These are phyloP conservation scores for Myotis lucifugus DNA, from an alignment of 2,113 vertebrate genomes.

Conservation along the genomic window DNA sequence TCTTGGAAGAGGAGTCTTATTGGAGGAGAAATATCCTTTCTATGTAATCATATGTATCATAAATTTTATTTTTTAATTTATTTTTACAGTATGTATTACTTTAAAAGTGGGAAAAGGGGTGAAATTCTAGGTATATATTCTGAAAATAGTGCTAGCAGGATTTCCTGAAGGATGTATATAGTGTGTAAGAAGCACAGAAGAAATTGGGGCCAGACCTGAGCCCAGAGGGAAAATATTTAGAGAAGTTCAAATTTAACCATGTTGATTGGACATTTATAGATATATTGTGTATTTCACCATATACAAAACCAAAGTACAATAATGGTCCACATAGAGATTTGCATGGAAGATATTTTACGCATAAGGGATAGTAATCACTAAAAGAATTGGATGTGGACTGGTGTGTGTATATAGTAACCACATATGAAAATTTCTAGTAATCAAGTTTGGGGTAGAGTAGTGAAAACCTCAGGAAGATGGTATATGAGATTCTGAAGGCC, in stretches of 20 bases:
- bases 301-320: neutral
- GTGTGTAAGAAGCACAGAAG: neutral
- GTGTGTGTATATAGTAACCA: no score
- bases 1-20: neutral
- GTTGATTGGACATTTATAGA: neutral
- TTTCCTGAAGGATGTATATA: neutral
- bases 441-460: fast-evolving
- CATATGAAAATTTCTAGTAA: neutral
- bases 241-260: neutral
- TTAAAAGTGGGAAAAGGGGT: neutral
- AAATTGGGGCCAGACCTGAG: no score
- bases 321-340: fast-evolving
- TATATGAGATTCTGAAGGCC: neutral
- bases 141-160: neutral
- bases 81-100: neutral
- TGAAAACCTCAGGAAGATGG: fast-evolving
- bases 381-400: neutral
- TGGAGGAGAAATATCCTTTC: neutral
- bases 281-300: neutral
- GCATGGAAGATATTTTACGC: neutral
- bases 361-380: neutral
- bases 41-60: neutral
- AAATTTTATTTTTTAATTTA: neutral
- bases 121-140: neutral
- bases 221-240: neutral